Base-by-base conservation (phyloP, 2,797 vertebrate species). In the Scomberomorus guttatus region DNA sequence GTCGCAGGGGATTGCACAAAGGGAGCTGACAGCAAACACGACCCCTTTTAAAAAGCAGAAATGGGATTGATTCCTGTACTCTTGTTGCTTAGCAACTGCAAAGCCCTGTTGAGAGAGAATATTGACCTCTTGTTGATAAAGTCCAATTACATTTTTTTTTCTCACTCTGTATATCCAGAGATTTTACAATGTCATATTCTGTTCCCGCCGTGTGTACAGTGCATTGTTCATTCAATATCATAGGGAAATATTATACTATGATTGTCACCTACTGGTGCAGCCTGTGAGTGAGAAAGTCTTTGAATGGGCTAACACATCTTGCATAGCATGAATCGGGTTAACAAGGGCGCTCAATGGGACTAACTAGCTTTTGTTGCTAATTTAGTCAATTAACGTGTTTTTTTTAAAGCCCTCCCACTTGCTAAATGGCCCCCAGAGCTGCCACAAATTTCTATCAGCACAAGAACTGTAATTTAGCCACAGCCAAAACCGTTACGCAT, bases 61-160 rank as follows among this genome's bases (percentile, higher is more conserved):
- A 91, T 74, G 84, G 89, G 88, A 93, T 93, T 90, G 92, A 94
- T 92, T 93, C 81, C 81, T 90, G 67, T 82, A 81, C 74, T 81
- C 89, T 68, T 87, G 93, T 94, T 93, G 93, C 94, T 82, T 93
- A 92, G 94, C 92, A 95, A 95, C 94, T 89, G 87, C 88, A 82
- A 88, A 91, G 87, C 92, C 91, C 87, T 22, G 64, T 90, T 89
- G 91, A 88, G 82, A 81, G 71, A 83, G 82, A 92, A 87, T 91
- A 93, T 93, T 93, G 91, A 93, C 91, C 91, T 89, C 82, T 91
- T 92, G 89, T 93, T 94, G 93, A 92, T 94, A 83, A 93, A 90
- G 89, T 90, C 89, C 88, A 93, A 92, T 93, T 92, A 87, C 85
- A 88, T 87, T 87, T 86, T 87, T 87, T 68, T 80, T 66, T 55